Conservation (phyloP, 2,888 invertebrate genomes). For the Microctonus hyperodae region DNA sequence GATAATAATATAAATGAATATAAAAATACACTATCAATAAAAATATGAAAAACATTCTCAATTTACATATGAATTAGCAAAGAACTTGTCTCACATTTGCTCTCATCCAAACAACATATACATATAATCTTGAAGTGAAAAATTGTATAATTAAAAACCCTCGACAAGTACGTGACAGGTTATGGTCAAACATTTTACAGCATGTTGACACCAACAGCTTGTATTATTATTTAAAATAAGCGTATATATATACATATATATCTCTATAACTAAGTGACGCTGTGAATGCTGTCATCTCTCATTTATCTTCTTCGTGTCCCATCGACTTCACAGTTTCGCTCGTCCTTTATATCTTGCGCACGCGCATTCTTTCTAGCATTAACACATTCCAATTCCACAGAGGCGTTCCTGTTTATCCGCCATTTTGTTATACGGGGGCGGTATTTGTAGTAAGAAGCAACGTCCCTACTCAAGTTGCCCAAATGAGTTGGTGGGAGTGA, state of each 20-base stretch:
- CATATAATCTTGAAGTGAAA: not conserved
- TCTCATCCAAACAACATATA: too few species aligned
- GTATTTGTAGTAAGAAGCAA: constrained; percentile 37
- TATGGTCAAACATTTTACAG: too few species aligned
- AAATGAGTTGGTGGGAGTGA: constrained; percentile 13
- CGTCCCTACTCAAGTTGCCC: constrained; percentile 40
- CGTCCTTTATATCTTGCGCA: not conserved
- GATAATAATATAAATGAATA: too few species aligned
- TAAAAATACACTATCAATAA: too few species aligned
- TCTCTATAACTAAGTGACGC: not conserved
- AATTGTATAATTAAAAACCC: not conserved
- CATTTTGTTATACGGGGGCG: constrained; percentile 56
- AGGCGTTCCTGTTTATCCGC: constrained; percentile 47
- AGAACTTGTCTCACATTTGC: too few species aligned
- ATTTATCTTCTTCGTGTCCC: not conserved
- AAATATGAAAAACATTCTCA: too few species aligned
- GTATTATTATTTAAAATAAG: too few species aligned
- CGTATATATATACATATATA: too few species aligned
- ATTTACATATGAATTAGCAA: too few species aligned
- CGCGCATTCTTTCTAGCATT: not conserved
- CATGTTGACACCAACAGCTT: too few species aligned
- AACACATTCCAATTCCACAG: constrained; percentile 8
- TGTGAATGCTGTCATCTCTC: not conserved
- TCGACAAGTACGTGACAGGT: too few species aligned
- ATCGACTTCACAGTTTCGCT: not conserved